Percentiles rank a stretch among this genome's conserved stretches.
phyloP scores from a whole-genome alignment of 2,888 invertebrate species.

The Liposcelis brunnea region DNA sequence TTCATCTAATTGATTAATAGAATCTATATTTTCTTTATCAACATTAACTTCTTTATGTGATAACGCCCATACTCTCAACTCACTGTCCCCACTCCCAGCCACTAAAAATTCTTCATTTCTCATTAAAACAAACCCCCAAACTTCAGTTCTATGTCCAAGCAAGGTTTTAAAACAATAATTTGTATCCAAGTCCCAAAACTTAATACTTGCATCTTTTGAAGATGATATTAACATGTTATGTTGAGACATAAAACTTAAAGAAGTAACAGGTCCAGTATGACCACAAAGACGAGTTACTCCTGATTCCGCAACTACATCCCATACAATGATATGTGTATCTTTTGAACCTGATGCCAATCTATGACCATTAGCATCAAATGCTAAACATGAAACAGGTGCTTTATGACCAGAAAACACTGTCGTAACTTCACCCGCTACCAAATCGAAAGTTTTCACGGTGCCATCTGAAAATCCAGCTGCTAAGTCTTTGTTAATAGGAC shows the following conservation, averaged over 20 bases:
- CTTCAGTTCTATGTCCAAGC: conserved; percentile 73
- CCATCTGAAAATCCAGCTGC: conserved; percentile 91
- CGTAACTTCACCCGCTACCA: conserved; percentile 50
- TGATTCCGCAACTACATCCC: conserved; percentile 84
- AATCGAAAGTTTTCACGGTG: conserved; percentile 62
- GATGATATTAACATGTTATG: conserved; percentile 56
- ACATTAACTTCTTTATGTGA: conserved; percentile 35
- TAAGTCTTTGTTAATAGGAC: conserved; percentile 57
- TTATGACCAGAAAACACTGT: conserved; percentile 72
- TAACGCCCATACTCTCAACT: conserved; percentile 71
- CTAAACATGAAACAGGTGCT: conserved; percentile 62
- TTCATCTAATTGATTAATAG: conserved; percentile 32
- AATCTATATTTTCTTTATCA: conserved; percentile 23
- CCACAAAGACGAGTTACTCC: conserved; percentile 80
- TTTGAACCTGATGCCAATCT: conserved; percentile 77
- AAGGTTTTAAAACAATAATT: conserved; percentile 92
- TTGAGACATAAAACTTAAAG: conserved; percentile 52
- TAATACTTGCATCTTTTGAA: conserved; percentile 87
- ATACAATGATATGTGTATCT: conserved; percentile 86
- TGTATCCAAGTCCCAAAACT: conserved; percentile 93
- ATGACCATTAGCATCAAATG: conserved; percentile 69
- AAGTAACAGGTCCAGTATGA: conserved; percentile 80
- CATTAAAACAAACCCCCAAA: conserved; percentile 69
- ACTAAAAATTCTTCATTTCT: conserved; percentile 66
- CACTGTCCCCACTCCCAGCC: conserved; percentile 73